Conservation (phyloP, 2,797 vertebrate genomes). For the Sebastiscus albofasciatus region DNA sequence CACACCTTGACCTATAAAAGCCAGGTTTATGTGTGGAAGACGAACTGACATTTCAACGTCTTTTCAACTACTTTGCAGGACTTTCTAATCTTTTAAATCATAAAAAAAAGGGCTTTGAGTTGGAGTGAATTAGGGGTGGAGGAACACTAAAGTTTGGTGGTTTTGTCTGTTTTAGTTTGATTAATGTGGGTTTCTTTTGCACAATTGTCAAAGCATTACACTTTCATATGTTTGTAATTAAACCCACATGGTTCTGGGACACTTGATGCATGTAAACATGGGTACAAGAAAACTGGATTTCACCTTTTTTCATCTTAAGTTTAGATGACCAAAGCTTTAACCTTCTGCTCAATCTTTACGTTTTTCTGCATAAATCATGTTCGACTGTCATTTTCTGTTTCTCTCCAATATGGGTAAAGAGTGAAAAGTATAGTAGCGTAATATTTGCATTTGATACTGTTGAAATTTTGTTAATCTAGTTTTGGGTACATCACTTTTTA, state of each 20-base stretch:
- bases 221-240: neutral
- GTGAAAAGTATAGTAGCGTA: neutral
- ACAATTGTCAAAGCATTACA: neutral
- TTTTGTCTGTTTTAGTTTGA: neutral
- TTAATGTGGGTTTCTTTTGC: neutral
- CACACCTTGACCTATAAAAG: neutral
- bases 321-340: constrained; percentile 6
- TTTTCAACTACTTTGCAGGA: neutral
- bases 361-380: neutral
- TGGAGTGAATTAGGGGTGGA: neutral
- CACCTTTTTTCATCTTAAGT: neutral
- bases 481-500: neutral
- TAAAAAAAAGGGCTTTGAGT: neutral
- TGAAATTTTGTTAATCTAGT: too few species aligned
- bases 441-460: neutral
- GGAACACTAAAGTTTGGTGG: neutral
- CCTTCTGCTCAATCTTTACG: neutral
- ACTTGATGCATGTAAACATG: neutral
- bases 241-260: neutral
- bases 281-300: neutral
- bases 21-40: neutral
- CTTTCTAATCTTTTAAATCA: neutral
- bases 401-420: neutral
- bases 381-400: neutral
- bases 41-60: neutral